Conservation (phyloP, 2,113 vertebrate species). For the Naja naja region DNA sequence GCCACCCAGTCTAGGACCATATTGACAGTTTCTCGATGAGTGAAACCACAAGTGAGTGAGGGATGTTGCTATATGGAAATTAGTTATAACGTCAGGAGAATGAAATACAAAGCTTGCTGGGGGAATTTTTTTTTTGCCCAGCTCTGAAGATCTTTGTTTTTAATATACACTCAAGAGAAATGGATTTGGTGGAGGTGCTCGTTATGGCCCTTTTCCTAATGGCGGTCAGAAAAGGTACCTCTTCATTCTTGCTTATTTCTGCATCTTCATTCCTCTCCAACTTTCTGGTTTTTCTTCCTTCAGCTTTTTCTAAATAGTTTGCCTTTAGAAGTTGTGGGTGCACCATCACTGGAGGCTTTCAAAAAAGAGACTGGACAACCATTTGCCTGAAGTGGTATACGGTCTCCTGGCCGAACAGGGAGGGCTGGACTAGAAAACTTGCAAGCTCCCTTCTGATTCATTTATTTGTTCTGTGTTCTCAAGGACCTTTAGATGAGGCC, state of each 20-base stretch:
- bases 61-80: rapidly evolving
- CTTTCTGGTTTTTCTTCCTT: rapidly evolving
- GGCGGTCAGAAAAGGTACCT: conserved; percentile 26
- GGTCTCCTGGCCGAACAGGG: background rate
- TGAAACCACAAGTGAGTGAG: conserved; percentile 47
- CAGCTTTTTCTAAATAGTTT: background rate
- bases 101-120: rapidly evolving
- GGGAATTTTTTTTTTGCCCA: background rate
- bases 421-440: background rate
- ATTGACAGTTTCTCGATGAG: conserved; percentile 66
- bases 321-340: background rate
- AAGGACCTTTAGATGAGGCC: background rate
- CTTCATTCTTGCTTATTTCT: rapidly evolving
- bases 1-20: background rate
- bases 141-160: conserved; percentile 2
- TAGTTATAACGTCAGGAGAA: conserved; percentile 2
- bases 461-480: background rate
- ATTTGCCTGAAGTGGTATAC: background rate
- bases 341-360: background rate
- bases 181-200: conserved; percentile 46
- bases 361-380: background rate
- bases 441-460: background rate
- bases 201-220: background rate
- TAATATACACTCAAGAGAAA: background rate
- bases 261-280: rapidly evolving